These are phyloP conservation scores for Troglohyphantes excavatus DNA, from an alignment of 2,888 invertebrate genomes.

Conservation along the genomic window DNA sequence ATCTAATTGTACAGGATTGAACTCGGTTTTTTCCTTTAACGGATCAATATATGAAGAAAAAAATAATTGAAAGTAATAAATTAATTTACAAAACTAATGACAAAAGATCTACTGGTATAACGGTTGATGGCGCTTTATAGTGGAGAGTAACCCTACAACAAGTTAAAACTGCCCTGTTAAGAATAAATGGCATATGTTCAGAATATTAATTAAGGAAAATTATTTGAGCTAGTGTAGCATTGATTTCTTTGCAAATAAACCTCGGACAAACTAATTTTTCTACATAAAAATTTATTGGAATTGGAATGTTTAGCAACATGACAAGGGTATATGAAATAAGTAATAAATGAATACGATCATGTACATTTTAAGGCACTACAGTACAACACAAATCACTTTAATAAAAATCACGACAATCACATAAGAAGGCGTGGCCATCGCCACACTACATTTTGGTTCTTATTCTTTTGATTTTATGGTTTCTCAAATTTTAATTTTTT, in stretches of 20 bases:
- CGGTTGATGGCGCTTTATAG: too few species aligned
- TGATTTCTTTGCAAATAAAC: background rate
- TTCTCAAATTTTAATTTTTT: constrained; percentile 19
- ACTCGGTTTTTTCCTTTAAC: too few species aligned
- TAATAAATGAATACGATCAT: constrained; percentile 70
- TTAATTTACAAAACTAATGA: too few species aligned
- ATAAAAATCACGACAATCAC: constrained; percentile 42
- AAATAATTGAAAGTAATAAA: too few species aligned
- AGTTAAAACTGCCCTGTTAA: too few species aligned
- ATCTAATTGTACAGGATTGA: too few species aligned
- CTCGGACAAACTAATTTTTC: background rate
- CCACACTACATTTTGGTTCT: constrained; percentile 15
- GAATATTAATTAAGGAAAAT: too few species aligned
- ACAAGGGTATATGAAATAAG: constrained; percentile 56
- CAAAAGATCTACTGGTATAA: too few species aligned
- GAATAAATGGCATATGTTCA: too few species aligned
- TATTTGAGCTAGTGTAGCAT: too few species aligned
- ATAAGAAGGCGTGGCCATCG: constrained; percentile 33
- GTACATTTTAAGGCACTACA: constrained; percentile 73
- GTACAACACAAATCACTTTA: constrained; percentile 57
- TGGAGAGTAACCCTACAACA: too few species aligned
- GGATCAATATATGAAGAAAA: too few species aligned
- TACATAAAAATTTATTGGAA: constrained; percentile 77
- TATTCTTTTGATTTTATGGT: constrained; percentile 61
- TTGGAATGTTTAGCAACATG: constrained; percentile 73